phyloP scores from a whole-genome alignment of 2,888 invertebrate genomes.

The Orthonychiurus folsomi region DNA sequence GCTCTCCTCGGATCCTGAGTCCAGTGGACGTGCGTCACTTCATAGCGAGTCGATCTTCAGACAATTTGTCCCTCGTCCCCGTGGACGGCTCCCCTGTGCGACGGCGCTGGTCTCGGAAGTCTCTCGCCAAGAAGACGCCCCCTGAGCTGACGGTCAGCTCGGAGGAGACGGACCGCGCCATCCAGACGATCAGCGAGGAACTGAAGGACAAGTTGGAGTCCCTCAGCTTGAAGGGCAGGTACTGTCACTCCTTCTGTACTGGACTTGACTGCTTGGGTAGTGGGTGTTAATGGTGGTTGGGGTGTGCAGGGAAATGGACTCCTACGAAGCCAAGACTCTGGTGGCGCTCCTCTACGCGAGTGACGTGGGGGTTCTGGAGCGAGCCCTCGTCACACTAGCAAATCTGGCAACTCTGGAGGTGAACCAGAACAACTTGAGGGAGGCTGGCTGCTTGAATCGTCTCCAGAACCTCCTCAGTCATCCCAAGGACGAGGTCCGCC shows the following conservation, averaged over 20 bases:
- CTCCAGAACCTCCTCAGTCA: constrained; percentile 46
- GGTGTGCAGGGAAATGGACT: constrained; percentile 43
- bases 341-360: constrained; percentile 47
- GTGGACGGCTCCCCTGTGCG: constrained; percentile 43
- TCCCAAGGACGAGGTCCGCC: constrained; percentile 44
- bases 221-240: constrained; percentile 42
- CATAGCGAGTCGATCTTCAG: constrained; percentile 46
- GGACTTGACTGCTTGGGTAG: neutral
- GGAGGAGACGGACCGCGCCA: constrained; percentile 41
- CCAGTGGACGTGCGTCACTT: constrained; percentile 47
- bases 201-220: constrained; percentile 42
- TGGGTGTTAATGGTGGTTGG: neutral
- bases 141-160: constrained; percentile 34
- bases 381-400: constrained; percentile 34
- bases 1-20: constrained; percentile 47
- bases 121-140: constrained; percentile 41
- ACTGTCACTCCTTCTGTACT: no score
- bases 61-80: constrained; percentile 44
- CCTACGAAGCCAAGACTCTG: constrained; percentile 47
- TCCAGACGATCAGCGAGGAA: constrained; percentile 43
- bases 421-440: constrained; percentile 47
- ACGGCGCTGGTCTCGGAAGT: constrained; percentile 43
- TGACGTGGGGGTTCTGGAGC: constrained; percentile 46
- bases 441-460: constrained; percentile 48
- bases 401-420: constrained; percentile 38